Base-by-base conservation (phyloP, 1,140 invertebrate species). In the Drosophila lowei region DNA sequence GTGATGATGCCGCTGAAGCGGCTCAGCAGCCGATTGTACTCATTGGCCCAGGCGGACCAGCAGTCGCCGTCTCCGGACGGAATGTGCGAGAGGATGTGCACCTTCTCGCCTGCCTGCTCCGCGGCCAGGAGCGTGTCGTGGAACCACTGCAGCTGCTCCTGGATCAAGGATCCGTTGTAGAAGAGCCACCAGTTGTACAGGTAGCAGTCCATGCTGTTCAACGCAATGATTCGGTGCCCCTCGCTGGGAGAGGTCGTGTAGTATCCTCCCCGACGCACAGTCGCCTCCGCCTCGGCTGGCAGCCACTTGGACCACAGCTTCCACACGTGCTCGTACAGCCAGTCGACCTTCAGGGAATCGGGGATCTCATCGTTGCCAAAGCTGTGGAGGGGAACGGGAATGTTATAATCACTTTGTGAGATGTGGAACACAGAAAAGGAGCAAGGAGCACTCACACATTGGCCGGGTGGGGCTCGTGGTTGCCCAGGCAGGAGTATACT, bases 391-490 rank as follows among this genome's bases (percentile, higher is more conserved):
- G 23, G 23, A 25, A 25, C 4, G 23, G 23, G 5, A 25, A 0
- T 5, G 5, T 6, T 25, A 5, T 5, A 5, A 13, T 38, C 11
- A 38, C 2, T 13, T 11, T 38, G 11, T 38, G 34, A 38, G 34
- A 49, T 68, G 18, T 34, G 25, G 55, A 30, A 47, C 46, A 30
- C 18, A 57, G 15, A 44, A n/a, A 28, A n/a, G 25, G n/a, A 63
- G 18, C 16, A 2, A 63, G 25, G 11, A 43, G 23, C 23, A 77
- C 80, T 54, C 68, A 86, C 81, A 95, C 93, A 92, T 98, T 97
- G 1, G 96, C 92, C 13, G 97, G 97, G 91, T 96, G 94, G 52
- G 96, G 93, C 92, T 98, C 97, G 79, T 98, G 97, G 90, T 98
- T 98, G 48, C 97, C 97, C 47, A 98, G 89, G 25, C 95, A 93